Conservation (phyloP, 2,113 vertebrate genomes). For the Leucoraja erinaceus region DNA sequence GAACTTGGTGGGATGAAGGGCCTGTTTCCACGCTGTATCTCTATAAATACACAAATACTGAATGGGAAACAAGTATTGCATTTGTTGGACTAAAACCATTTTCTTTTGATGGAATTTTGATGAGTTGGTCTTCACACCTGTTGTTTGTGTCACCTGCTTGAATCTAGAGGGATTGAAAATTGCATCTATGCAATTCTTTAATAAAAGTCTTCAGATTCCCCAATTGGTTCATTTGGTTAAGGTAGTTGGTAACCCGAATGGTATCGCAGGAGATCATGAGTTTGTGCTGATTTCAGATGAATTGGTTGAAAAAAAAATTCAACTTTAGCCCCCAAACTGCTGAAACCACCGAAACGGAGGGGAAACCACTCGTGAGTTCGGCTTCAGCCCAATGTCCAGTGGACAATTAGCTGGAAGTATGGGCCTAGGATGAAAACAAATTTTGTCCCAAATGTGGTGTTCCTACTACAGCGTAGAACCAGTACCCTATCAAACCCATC, state of each 20-base stretch:
- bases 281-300: neutral
- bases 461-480: too few species aligned
- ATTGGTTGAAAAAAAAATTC: neutral
- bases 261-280: neutral
- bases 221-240: neutral
- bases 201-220: neutral
- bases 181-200: neutral
- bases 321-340: neutral
- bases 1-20: too few species aligned
- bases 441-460: neutral
- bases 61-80: too few species aligned
- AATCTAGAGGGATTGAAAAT: neutral
- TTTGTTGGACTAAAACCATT: too few species aligned
- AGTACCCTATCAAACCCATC: neutral
- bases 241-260: neutral
- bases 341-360: neutral
- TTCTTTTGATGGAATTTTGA: neutral
- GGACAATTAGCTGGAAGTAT: slow-evolving; percentile 43
- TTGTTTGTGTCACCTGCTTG: neutral
- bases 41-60: too few species aligned
- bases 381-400: neutral
- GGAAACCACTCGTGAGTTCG: too few species aligned
- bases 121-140: neutral
- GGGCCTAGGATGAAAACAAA: slow-evolving; percentile 42
- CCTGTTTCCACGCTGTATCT: too few species aligned